Evolutionary conservation across 2,797 vertebrate genomes (phyloP), one percentile per base, ranked within the genome.

Genomic region (Tauraco hartlaubi): DNA sequence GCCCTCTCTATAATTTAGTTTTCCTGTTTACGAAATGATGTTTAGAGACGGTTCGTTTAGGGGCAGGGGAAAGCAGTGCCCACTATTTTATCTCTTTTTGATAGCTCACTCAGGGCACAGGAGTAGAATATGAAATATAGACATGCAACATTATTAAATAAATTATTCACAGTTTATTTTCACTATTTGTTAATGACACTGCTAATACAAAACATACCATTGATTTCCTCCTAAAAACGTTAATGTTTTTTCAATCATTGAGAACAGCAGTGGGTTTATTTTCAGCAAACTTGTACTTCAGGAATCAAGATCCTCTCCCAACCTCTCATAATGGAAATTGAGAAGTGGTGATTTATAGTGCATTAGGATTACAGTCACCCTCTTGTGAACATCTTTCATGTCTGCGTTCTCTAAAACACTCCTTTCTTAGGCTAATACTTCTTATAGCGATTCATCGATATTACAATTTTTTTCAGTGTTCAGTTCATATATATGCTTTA

Each of bases 61-160:
- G 28, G 9, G 11, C 52, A 25, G 78, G 16, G 16, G 3, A 6
- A 83, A 76, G 11, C 7, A 41, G 7, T 6, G 2, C 3, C 14
- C 13, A 29, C 35, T 71, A 49, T 61, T 94, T 77, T 52, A 6
- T 19, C n/a, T 80, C 11, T 31, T 71, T 80, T 61, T 41, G 79
- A 22, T 14, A 48, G 15, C 21, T 69, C 1, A 0, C 3, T 18
- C 3, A 1, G 7, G 31, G 6, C 21, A 88, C 4, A 48, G 4
- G 7, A 64, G 7, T 49, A 31, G 35, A 81, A 55, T 31, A 63
- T 58, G 44, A 49, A 82, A 82, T 56, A 68, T 15, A 18, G 7
- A 6, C 16, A 48, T 44, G 41, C 9, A 26, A 33, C 18, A 62
- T 15, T 25, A 55, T 2, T 33, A 72, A 78, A 81, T 35, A 13